These are phyloP conservation scores for Cyprinodon variegatus DNA, from an alignment of 2,113 vertebrate species.

Conservation along the genomic window DNA sequence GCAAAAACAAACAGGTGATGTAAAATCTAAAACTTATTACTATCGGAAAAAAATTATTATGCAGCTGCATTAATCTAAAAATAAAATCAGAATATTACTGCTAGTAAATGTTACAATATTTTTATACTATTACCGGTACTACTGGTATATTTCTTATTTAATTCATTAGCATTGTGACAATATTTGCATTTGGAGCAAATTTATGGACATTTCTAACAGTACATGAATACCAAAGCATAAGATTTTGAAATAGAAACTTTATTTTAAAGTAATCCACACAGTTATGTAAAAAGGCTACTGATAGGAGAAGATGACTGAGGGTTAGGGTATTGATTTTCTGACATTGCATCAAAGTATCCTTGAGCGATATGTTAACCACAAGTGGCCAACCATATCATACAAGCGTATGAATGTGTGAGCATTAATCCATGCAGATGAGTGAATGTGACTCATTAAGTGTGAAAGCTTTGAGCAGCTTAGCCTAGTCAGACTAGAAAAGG, in stretches of 20 bases:
- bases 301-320: not conserved
- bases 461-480: too few species aligned
- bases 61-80: too few species aligned
- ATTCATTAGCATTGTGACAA: not conserved
- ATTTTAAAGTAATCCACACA: not conserved
- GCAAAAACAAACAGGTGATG: too few species aligned
- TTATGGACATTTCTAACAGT: not conserved
- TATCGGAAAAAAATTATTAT: too few species aligned
- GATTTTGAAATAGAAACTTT: not conserved
- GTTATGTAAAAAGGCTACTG: not conserved
- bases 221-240: not conserved
- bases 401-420: not conserved
- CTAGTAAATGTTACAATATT: too few species aligned
- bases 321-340: not conserved
- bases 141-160: not conserved
- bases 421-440: not conserved
- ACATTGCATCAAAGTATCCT: not conserved
- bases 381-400: not conserved
- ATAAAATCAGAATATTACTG: too few species aligned
- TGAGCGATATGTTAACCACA: not conserved
- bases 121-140: too few species aligned
- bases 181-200: not conserved
- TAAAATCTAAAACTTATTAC: too few species aligned
- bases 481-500: too few species aligned
- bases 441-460: too few species aligned